Base-by-base conservation (phyloP, 2,113 vertebrate species). In the Aix galericulata region DNA sequence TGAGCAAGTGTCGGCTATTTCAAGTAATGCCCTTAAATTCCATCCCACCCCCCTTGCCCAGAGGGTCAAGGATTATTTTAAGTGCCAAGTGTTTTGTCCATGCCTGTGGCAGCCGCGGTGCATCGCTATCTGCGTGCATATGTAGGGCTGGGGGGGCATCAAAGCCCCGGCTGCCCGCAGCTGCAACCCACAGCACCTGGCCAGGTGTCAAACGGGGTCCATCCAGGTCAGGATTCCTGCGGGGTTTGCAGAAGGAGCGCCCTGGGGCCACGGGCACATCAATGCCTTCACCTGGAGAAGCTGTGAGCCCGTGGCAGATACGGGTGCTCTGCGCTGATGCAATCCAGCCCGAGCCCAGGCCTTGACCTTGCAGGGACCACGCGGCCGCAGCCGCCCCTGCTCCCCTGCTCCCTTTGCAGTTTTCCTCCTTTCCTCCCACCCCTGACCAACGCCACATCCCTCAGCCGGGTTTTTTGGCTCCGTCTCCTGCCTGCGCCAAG, bases 141-240 rank as follows among this genome's bases (percentile, higher is more conserved):
- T 96, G 96, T 60, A 95, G 94, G 95, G 82, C 34, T 6, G 26
- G 53, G 62, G 13, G 5, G 82, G 79, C 94, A 96, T 96, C 96
- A 96, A 96, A 96, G 96, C 72, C 0, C 92, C 92, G 85, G 95
- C 88, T 88, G 93, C 79, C 63, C 80, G 16, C 3, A 0, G 4
- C 8, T 4, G 81, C 36, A 1, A 89, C 88, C 62, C n/a, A 8
- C 9, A 3, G 93, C 92, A 93, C 93, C 93, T 36, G 26, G 74
- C 75, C 93, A 80, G 94, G 79, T 94, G 95, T 13, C 27, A 27
- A 48, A 4, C 3, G 60, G 53, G 5, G 6, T 27, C 73, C 7
- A 3, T 34, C 52, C 46, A 31, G 78, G 13, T 14, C 63, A 8
- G 63, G 36, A 42, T 69, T 87, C 94, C 94, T 2, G 80, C 82